These are phyloP conservation scores for Larimichthys polyactis DNA, from an alignment of 2,113 vertebrate species.

Conservation along the genomic window DNA sequence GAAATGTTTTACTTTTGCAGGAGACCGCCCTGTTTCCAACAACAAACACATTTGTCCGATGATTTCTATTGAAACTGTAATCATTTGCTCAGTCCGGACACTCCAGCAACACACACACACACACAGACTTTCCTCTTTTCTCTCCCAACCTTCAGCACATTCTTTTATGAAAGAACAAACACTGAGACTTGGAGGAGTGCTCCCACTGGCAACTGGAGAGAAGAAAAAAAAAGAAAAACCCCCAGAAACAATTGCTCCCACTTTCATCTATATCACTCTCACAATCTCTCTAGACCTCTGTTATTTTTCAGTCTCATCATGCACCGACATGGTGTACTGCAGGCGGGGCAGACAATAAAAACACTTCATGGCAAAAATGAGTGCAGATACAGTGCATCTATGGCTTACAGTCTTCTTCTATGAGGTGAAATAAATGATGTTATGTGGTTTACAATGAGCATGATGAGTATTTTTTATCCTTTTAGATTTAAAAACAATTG, in stretches of 20 bases:
- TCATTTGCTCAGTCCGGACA: conserved; percentile 16
- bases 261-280: conserved; percentile 31
- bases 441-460: conserved; percentile 14
- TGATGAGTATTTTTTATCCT: conserved; percentile 35
- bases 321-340: conserved; percentile 12
- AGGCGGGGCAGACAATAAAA: conserved; percentile 30
- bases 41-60: conserved; percentile 22
- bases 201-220: neutral
- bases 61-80: conserved; percentile 17
- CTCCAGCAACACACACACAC: neutral
- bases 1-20: conserved; percentile 52
- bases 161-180: conserved; percentile 29
- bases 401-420: conserved; percentile 23
- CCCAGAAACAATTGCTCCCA: conserved; percentile 19
- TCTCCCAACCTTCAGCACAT: neutral
- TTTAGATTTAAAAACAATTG: conserved; percentile 46
- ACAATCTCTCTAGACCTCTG: conserved; percentile 9
- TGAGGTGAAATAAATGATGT: conserved; percentile 23
- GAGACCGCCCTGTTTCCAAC: neutral
- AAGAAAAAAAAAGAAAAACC: conserved; percentile 11
- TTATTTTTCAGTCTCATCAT: conserved; percentile 27
- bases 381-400: conserved; percentile 15
- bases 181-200: conserved; percentile 8
- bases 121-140: neutral
- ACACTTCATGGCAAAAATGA: conserved; percentile 5